Conservation (phyloP, 2,888 invertebrate species). For the Frankliniella intonsa region DNA sequence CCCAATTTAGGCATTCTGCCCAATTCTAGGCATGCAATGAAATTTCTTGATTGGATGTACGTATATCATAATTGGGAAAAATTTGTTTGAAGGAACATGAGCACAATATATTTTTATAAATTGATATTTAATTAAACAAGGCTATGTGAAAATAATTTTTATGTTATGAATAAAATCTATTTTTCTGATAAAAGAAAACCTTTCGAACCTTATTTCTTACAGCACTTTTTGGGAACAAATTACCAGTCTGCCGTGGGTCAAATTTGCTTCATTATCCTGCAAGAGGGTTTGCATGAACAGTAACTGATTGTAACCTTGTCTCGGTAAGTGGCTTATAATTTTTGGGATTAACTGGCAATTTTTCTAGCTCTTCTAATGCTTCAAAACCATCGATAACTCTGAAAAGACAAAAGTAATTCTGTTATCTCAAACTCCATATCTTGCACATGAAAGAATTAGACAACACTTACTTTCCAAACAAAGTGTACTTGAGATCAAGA, state of each 20-base stretch:
- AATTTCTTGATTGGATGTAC: too few species aligned
- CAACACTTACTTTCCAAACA: slow-evolving; percentile 82
- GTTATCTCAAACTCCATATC: slow-evolving; percentile 57
- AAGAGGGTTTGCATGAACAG: slow-evolving; percentile 97
- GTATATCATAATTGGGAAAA: too few species aligned
- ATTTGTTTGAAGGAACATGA: too few species aligned
- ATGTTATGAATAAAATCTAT: background rate
- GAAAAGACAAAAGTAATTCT: slow-evolving; percentile 44
- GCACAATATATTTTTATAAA: too few species aligned
- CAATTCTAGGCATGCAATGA: too few species aligned
- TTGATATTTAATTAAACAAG: too few species aligned
- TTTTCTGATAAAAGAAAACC: background rate
- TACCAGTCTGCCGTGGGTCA: too few species aligned
- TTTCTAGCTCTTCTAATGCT: slow-evolving; percentile 91
- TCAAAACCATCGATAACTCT: slow-evolving; percentile 98
- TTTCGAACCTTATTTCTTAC: too few species aligned
- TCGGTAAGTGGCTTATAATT: slow-evolving; percentile 83
- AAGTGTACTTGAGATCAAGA: slow-evolving; percentile 93
- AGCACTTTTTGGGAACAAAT: too few species aligned
- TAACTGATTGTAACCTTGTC: slow-evolving; percentile 79
- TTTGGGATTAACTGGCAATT: slow-evolving; percentile 89
- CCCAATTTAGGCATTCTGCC: too few species aligned
- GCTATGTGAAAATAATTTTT: background rate
- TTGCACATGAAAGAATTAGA: slow-evolving; percentile 24
- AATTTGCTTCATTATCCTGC: slow-evolving; percentile 56